Evolutionary conservation across 2,888 invertebrate species (phyloP), one percentile per base, ranked within the genome.

Genomic region (Cerastis leucographa): DNA sequence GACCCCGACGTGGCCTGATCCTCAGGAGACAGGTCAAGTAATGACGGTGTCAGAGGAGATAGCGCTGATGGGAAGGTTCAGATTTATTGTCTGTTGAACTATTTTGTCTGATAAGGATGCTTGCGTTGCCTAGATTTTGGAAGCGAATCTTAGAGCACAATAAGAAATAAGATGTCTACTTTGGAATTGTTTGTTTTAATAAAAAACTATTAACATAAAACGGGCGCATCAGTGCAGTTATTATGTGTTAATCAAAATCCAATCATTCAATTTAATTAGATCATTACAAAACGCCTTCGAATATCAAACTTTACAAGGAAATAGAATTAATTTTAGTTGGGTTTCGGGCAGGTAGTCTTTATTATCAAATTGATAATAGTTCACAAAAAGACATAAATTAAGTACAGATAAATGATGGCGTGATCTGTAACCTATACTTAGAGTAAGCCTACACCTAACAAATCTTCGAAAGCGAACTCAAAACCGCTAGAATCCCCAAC

Each of bases 21-120:
- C 75, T 62, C 66, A 40, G 68, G 76, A 69, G 71, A 64, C 82
- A 69, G 84, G 81, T 75, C 81, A 85, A 84, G 85, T 86, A 81
- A 86, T 84, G 66, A 62, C 54, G 49, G 51, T 54, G 74, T 64
- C 61, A 22, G 65, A 12, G 11, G n/a, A 68, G 84, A 79, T 83
- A 79, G 51, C 40, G 74, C 73, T 51, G 78, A 40, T 46, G 61
- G 61, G 17, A 25, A 77, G 49, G 59, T 75, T 54, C 35, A 64
- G 51, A 64, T 66, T 66, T 71, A 64, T 64, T 59, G 54, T 8
- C 29, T 54, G 0, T 12, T 46, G 51, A 22, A n/a, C 35, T 74
- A 56, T 56, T 56, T 49, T 9, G 11, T 51, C 14, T 29, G 78
- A 80, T 67, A 67, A 49, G 51, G n/a, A 46, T 40, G 12, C n/a